Evolutionary conservation across 1,140 invertebrate genomes (phyloP).

Genomic region (Lutraria rhynchaena): DNA sequence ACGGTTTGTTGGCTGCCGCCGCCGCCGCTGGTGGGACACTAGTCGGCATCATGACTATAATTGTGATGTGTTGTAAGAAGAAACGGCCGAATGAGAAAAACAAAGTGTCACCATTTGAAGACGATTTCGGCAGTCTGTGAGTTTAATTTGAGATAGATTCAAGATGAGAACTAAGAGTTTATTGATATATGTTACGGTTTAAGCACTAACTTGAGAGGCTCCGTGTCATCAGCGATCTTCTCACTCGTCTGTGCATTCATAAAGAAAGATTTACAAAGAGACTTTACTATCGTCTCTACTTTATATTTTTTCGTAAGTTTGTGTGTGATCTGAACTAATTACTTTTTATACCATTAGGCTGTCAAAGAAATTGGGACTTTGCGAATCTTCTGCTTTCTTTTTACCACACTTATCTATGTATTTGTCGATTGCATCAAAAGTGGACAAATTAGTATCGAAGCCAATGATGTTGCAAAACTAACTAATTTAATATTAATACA

Average conservation of each 20-base stretch:
- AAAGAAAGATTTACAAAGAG: neutral
- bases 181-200: neutral
- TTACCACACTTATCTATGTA: too few species aligned
- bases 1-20: constrained; percentile 27
- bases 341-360: too few species aligned
- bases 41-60: constrained; percentile 19
- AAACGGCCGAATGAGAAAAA: constrained; percentile 41
- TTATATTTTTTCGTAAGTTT: neutral
- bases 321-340: too few species aligned
- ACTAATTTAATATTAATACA: too few species aligned
- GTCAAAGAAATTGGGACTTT: too few species aligned
- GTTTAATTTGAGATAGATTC: neutral
- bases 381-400: too few species aligned
- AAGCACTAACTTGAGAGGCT: neutral
- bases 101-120: constrained; percentile 35
- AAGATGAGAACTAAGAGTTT: neutral
- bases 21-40: constrained; percentile 38
- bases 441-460: too few species aligned
- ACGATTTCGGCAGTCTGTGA: neutral
- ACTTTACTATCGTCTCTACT: neutral
- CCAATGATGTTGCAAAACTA: too few species aligned
- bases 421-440: too few species aligned
- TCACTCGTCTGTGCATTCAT: neutral
- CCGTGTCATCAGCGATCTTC: neutral
- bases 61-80: constrained; percentile 38